Evolutionary conservation across 2,113 vertebrate genomes (phyloP), one percentile per base, ranked within the genome.

Genomic region (Tragulus kanchil): DNA sequence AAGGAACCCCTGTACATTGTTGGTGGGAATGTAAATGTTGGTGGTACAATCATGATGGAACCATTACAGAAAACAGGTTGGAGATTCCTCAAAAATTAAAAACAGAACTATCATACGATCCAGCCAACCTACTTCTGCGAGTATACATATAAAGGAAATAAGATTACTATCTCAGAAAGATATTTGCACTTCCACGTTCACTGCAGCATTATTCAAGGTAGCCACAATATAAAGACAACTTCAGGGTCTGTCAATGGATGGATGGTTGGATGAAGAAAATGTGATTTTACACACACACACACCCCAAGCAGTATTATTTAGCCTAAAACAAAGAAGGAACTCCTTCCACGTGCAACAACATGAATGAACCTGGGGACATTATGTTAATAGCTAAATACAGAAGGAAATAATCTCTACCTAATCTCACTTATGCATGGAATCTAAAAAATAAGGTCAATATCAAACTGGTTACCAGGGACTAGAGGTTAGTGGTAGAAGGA

Each of bases 361-460:
- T 8, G 28, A 28, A 91, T 71, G 62, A 93, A 50, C 11, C 61
- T 79, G 21, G 36, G 42, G 54, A 87, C 15, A 93, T 59, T 67
- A 79, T 4, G 36, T 36, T 82, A 79, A 79, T 28, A 86, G 52
- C 6, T 26, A 93, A 61, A 87, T 13, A 58, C 15, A 93, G 59
- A 93, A 93, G 65, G 52, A 93, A 65, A 78, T 58, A 85, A 31
- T 58, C n/a, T 58, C 61, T 56, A 65, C 14, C 48, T 71, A 61
- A 81, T 61, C 31, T 94, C 45, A 89, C 31, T 54, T 71, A 61
- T 42, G 59, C 25, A 31, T 71, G 17, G 23, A 88, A 82, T 73
- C 85, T 71, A 81, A 88, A 82, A 82, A 88, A 52, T 82, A 88
- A 93, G 58, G 42, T 50, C 15, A 36, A 87, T 81, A 42, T 93